phyloP scores from a whole-genome alignment of 37 sponge, comb jelly and placozoan genomes.

The Chondrosia reniformis region DNA sequence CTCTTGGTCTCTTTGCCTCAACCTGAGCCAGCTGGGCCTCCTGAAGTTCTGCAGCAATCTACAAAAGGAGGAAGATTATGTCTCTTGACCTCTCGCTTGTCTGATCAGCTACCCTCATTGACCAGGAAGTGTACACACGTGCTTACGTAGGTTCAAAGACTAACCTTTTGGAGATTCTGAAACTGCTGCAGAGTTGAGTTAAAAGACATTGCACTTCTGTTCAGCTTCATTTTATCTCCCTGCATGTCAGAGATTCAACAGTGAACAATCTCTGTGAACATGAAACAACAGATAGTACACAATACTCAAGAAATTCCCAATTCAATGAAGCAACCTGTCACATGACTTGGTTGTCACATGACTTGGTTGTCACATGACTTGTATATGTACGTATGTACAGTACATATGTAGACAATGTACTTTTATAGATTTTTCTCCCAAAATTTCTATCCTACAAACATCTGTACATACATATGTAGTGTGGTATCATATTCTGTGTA shows the following conservation, averaged over 20 bases:
- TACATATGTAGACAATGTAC: not conserved
- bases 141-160: not conserved
- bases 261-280: too few relatives aligned
- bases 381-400: not conserved
- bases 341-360: not conserved
- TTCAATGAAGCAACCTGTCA: not conserved
- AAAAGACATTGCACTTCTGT: conserved; percentile 15
- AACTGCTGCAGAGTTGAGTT: not conserved
- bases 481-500: not conserved
- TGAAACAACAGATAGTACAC: too few relatives aligned
- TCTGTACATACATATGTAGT: not conserved
- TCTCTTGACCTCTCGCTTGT: too few relatives aligned
- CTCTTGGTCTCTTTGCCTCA: conserved; percentile 1
- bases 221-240: conserved; percentile 21
- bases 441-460: not conserved
- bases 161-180: conserved; percentile 10
- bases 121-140: not conserved
- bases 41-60: not conserved
- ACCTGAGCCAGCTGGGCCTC: not conserved
- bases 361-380: not conserved
- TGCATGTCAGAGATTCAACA: not conserved
- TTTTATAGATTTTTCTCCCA: too few relatives aligned
- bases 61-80: not conserved
- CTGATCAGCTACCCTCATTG: not conserved
- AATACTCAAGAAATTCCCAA: too few relatives aligned